These are phyloP conservation scores for Maconellicoccus hirsutus DNA, from an alignment of 1,140 invertebrate species.

Conservation along the genomic window DNA sequence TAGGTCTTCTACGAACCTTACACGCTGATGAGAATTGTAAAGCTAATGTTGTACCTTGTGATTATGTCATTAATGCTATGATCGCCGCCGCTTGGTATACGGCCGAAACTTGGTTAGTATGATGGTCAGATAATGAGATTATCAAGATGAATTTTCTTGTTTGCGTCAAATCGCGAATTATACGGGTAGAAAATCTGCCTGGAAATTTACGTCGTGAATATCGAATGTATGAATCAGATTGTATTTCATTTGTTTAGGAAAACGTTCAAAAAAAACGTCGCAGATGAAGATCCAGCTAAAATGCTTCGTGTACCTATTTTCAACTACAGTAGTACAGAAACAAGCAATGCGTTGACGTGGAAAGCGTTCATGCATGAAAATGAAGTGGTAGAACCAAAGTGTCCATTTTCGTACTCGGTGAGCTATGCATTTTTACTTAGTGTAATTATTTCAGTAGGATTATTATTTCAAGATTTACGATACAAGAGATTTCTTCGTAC, in stretches of 20 bases:
- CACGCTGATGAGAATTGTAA: slow-evolving; percentile 36
- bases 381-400: slow-evolving; percentile 20
- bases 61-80: slow-evolving; percentile 46
- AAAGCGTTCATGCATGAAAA: slow-evolving; percentile 34
- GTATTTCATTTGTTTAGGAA: neutral
- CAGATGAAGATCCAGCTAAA: neutral
- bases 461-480: too few species aligned
- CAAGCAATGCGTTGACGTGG: slow-evolving; percentile 36
- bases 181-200: too few species aligned
- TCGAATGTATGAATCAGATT: too few species aligned
- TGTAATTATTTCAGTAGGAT: too few species aligned
- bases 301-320: neutral
- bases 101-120: slow-evolving; percentile 7
- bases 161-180: too few species aligned
- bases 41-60: slow-evolving; percentile 49
- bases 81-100: slow-evolving; percentile 42
- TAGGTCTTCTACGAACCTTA: slow-evolving; percentile 45
- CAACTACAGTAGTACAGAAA: slow-evolving; percentile 6
- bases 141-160: too few species aligned
- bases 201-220: too few species aligned
- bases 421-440: too few species aligned
- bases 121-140: too few species aligned
- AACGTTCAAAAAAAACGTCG: neutral
- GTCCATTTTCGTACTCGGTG: slow-evolving; percentile 23
- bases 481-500: too few species aligned